Percentiles rank a stretch among this genome's conserved stretches.
Evolutionary conservation across 2,888 invertebrate genomes (phyloP).

Genomic region (Caenorhabditis angaria): DNA sequence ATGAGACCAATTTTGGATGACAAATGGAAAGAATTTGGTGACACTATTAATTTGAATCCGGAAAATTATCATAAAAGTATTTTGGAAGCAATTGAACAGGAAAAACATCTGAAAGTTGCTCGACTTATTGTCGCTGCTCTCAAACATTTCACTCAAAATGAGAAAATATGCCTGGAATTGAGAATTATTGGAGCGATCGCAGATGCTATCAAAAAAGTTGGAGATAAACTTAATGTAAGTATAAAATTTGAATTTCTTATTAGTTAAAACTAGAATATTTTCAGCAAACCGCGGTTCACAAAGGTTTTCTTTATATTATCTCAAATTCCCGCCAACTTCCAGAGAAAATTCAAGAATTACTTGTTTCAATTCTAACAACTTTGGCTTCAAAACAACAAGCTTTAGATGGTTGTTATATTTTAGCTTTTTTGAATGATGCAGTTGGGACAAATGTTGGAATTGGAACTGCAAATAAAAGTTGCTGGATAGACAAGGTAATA

Average conservation of each 20-base stretch:
- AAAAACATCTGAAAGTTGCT: conserved; percentile 32
- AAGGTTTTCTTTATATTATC: conserved; percentile 29
- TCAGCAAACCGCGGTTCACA: conserved; percentile 38
- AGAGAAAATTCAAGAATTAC: conserved; percentile 15
- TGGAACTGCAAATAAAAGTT: conserved; percentile 19
- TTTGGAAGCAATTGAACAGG: conserved; percentile 20
- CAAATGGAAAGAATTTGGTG: conserved; percentile 44
- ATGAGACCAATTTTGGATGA: conserved; percentile 30
- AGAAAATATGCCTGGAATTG: conserved; percentile 26
- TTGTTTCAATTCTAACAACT: conserved; percentile 22
- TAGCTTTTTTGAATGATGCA: conserved; percentile 27
- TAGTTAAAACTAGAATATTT: background rate
- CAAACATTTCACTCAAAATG: conserved; percentile 20
- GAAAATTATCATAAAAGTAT: conserved; percentile 31
- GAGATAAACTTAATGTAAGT: conserved; percentile 28
- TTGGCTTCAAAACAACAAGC: conserved; percentile 23
- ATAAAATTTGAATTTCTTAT: background rate
- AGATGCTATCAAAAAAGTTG: conserved; percentile 20
- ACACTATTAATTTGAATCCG: conserved; percentile 27
- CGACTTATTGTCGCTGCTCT: conserved; percentile 32
- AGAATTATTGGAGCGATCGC: conserved; percentile 27
- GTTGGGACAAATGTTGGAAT: conserved; percentile 27
- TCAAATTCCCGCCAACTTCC: conserved; percentile 19
- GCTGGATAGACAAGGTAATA: conserved; percentile 30
- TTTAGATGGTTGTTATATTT: conserved; percentile 31